Conservation (phyloP, 2,113 vertebrate species). For the Melierax canorus region DNA sequence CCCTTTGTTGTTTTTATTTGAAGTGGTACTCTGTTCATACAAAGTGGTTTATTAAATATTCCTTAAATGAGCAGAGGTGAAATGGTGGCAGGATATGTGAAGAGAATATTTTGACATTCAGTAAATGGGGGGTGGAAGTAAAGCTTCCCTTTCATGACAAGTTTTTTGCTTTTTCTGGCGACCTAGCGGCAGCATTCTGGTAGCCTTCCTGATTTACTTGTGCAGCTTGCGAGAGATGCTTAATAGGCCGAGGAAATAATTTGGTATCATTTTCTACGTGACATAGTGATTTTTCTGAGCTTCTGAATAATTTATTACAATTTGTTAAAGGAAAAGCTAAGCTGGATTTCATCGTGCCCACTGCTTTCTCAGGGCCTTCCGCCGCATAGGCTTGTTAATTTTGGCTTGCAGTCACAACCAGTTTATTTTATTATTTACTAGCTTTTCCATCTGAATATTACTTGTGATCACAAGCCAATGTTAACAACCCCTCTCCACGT, state of each 20-base stretch:
- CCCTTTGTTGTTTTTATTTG: constrained; percentile 46
- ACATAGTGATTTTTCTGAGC: background rate
- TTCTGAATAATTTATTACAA: background rate
- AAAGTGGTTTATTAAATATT: constrained; percentile 23
- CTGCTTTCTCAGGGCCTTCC: background rate
- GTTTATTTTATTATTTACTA: background rate
- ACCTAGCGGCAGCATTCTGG: background rate
- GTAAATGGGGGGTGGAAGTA: no score
- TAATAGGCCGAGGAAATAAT: background rate
- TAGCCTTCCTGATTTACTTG: background rate
- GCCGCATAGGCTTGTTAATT: background rate
- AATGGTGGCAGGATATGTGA: background rate
- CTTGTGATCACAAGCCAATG: background rate
- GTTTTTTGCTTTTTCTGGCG: background rate
- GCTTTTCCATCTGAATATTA: background rate
- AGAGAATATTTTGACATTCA: background rate
- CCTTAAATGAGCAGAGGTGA: background rate
- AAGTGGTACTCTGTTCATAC: constrained; percentile 59
- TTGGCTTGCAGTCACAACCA: background rate
- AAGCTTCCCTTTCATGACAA: background rate
- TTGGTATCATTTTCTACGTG: background rate
- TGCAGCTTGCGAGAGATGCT: background rate
- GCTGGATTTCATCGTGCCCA: background rate
- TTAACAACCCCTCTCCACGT: background rate
- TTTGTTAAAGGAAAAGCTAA: background rate